These are phyloP conservation scores for Eurois occulta DNA, from an alignment of 2,888 invertebrate species.

Conservation along the genomic window DNA sequence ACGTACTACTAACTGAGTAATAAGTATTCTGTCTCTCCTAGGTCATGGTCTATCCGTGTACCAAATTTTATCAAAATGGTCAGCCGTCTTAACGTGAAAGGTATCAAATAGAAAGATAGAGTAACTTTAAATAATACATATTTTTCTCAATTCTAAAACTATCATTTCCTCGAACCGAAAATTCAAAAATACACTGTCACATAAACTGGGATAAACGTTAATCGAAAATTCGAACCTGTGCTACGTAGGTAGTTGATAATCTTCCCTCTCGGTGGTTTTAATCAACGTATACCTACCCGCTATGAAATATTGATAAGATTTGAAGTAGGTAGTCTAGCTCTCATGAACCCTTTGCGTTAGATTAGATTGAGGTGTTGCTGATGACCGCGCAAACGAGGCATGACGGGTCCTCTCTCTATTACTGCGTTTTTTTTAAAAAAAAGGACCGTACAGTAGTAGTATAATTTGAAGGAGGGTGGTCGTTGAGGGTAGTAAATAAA, in stretches of 20 bases:
- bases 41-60: neutral
- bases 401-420: slow-evolving; percentile 26
- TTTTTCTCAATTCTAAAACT: neutral
- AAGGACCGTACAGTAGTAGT: neutral
- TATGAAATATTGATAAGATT: slow-evolving; percentile 52
- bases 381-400: slow-evolving; percentile 30
- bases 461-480: neutral
- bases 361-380: slow-evolving; percentile 29
- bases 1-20: neutral
- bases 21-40: neutral
- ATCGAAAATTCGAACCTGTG: slow-evolving; percentile 16
- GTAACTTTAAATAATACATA: neutral
- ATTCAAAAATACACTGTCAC: neutral
- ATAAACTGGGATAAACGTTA: slow-evolving; percentile 11
- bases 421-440: slow-evolving; percentile 2
- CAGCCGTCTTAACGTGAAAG: neutral
- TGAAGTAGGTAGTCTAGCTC: slow-evolving; percentile 39
- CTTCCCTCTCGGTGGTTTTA: slow-evolving; percentile 28
- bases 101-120: neutral
- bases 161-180: neutral
- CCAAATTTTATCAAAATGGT: neutral
- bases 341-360: slow-evolving; percentile 38
- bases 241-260: slow-evolving; percentile 6
- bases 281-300: slow-evolving; percentile 25
- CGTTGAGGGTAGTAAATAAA: neutral